Evolutionary conservation across 2,113 vertebrate species (phyloP), one percentile per base, ranked within the genome.

Genomic region (Verasper variegatus): DNA sequence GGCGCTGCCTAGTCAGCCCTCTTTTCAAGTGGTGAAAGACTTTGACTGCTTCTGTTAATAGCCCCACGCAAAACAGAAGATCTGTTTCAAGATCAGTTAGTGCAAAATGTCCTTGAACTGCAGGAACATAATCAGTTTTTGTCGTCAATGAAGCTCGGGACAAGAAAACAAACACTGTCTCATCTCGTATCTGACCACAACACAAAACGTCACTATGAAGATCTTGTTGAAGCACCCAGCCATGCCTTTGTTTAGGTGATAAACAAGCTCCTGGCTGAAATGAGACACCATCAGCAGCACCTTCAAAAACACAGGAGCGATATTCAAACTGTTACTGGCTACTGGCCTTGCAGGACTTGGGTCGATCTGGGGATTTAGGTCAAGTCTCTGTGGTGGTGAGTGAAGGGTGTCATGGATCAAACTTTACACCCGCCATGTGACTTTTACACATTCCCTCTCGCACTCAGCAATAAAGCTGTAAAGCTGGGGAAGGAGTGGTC

Each of bases 161-260:
- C 8, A 58, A 17, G 9, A 24, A 24, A 71, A 66, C 11, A 1
- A 21, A 64, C 45, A 20, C 2, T 10, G 10, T 5, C 52, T 23
- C 21, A 17, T 27, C 47, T 52, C 2, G 7, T 4, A 64, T 66
- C 26, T 13, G 14, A 14, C 47, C 23, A 55, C 18, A 12, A 1
- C 35, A 68, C 65, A 84, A 72, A 60, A 45, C 69, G 18, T 21
- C n/a, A 0, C 3, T n/a, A n/a, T 42, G 49, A 17, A 11, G 17
- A 51, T 64, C 11, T 57, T 63, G 74, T 68, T 63, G 59, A 72
- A 63, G 73, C 14, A 37, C 35, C 24, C 21, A 63, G 24, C 20
- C 37, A 2, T 2, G 42, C 1, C 49, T 82, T 62, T 86, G 68
- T 84, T 82, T 60, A 21, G 64, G 72, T 81, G 77, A 85, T 84